Evolutionary conservation across 2,888 invertebrate species (phyloP).

Genomic region (Frankliniella fusca): DNA sequence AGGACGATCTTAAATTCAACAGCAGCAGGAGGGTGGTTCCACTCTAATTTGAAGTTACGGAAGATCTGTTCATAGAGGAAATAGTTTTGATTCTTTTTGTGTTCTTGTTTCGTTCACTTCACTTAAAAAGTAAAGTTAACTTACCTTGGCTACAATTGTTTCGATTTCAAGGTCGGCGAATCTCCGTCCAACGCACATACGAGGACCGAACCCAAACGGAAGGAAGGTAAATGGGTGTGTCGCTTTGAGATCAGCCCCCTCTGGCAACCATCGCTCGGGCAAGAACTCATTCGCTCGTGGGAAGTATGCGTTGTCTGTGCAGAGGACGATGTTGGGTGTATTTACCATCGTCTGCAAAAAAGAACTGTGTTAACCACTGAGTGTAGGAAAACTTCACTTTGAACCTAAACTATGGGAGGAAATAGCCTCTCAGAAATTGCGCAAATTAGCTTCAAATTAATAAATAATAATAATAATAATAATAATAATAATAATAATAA

Average conservation of each 20-base stretch:
- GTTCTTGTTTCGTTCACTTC: background rate
- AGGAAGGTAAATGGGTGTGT: slow-evolving; percentile 39
- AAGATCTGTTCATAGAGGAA: slow-evolving; percentile 28
- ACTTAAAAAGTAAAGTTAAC: background rate
- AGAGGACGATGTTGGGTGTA: slow-evolving; percentile 24
- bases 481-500: too few relatives aligned
- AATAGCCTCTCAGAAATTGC: too few relatives aligned
- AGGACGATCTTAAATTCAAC: slow-evolving; percentile 16
- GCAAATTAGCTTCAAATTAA: too few relatives aligned
- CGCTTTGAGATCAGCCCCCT: background rate
- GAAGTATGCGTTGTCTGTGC: slow-evolving; percentile 41
- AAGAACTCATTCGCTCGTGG: slow-evolving; percentile 44
- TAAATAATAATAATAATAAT: too few relatives aligned
- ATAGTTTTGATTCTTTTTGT: background rate
- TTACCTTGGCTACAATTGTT: slow-evolving; percentile 37
- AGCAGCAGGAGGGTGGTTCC: slow-evolving; percentile 21
- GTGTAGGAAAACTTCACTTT: too few relatives aligned
- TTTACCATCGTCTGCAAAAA: slow-evolving; percentile 31
- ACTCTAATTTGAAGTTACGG: slow-evolving; percentile 34
- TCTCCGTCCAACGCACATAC: slow-evolving; percentile 45
- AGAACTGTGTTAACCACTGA: background rate
- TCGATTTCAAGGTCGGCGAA: slow-evolving; percentile 48
- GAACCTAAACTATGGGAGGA: too few relatives aligned
- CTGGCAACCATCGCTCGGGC: slow-evolving; percentile 49
- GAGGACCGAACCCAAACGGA: slow-evolving; percentile 43